A percentile compares a stretch with the other conserved stretches of the same genome.
Evolutionary conservation across 2,888 invertebrate species (phyloP).

Genomic region (Sinodicranocentrus sp.): DNA sequence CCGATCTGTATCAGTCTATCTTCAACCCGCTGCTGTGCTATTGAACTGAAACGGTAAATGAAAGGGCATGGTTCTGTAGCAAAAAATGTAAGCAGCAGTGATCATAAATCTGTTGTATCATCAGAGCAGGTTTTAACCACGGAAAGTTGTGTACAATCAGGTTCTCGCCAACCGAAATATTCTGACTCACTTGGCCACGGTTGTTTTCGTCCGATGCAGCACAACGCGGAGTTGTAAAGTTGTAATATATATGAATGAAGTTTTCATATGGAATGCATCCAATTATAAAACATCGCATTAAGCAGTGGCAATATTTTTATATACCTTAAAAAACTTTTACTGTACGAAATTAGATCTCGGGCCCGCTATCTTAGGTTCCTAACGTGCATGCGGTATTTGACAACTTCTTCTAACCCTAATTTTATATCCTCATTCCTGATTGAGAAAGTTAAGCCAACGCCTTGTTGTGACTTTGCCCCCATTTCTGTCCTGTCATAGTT

Average conservation of each 20-base stretch:
- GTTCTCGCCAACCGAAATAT: background rate
- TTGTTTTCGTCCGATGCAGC: too few relatives aligned
- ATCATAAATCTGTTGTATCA: slow-evolving; percentile 29
- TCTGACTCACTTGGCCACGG: too few relatives aligned
- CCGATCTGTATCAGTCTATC: too few relatives aligned
- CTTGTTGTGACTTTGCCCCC: slow-evolving; percentile 42
- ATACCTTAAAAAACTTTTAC: background rate
- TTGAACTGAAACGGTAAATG: slow-evolving; percentile 44
- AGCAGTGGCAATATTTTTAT: background rate
- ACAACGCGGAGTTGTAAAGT: too few relatives aligned
- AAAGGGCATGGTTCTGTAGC: slow-evolving; percentile 24
- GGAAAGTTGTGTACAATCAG: background rate
- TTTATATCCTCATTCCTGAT: slow-evolving; percentile 15
- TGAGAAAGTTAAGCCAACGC: slow-evolving; percentile 31
- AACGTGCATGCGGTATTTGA: background rate
- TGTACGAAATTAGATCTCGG: background rate
- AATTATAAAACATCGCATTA: background rate
- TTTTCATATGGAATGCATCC: background rate
- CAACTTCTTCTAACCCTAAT: background rate
- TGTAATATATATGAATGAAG: background rate
- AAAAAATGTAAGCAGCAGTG: slow-evolving; percentile 35
- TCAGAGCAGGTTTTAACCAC: slow-evolving; percentile 36
- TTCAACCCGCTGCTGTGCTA: slow-evolving; percentile 24
- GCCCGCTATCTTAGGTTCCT: background rate
- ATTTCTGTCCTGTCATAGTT: background rate